A percentile compares a stretch with the other conserved stretches of the same genome.
Evolutionary conservation across 2,797 vertebrate genomes (phyloP).

Genomic region (Philypnodon macrostomus): DNA sequence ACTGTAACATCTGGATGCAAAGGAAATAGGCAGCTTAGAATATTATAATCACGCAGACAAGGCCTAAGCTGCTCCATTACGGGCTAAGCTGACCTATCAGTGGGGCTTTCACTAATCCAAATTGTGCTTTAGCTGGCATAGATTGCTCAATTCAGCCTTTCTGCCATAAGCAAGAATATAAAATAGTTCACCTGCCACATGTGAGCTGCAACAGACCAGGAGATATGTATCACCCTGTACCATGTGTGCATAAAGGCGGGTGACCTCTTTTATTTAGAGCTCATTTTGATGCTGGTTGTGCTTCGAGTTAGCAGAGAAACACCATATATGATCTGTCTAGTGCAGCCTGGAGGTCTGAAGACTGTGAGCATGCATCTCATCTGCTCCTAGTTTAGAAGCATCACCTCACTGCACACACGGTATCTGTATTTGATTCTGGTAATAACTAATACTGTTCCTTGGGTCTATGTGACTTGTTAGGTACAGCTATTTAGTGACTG

Average conservation of each 20-base stretch:
- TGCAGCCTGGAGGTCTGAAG: conserved; percentile 38
- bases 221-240: conserved; percentile 53
- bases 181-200: conserved; percentile 62
- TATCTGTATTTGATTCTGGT: no score
- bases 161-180: conserved; percentile 24
- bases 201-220: conserved; percentile 45
- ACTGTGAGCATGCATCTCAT: conserved; percentile 1
- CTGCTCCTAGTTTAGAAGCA: not conserved
- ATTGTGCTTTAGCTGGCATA: conserved; percentile 75
- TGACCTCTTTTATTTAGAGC: conserved; percentile 16
- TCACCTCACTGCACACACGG: not conserved
- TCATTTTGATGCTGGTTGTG: conserved; percentile 33
- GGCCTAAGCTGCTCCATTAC: conserved; percentile 83
- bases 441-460: conserved; percentile 1
- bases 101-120: conserved; percentile 78
- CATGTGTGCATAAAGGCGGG: conserved; percentile 35
- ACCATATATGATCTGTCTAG: conserved; percentile 32
- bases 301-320: conserved; percentile 29
- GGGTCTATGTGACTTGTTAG: no score
- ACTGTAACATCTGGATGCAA: conserved; percentile 76
- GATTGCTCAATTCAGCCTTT: conserved; percentile 70
- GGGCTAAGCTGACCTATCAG: conserved; percentile 80
- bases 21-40: conserved; percentile 70
- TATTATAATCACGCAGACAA: conserved; percentile 75
- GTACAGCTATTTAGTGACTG: no score